Evolutionary conservation across 2,113 vertebrate species (phyloP), one percentile per base, ranked within the genome.

Genomic region (Notothenia coriiceps): DNA sequence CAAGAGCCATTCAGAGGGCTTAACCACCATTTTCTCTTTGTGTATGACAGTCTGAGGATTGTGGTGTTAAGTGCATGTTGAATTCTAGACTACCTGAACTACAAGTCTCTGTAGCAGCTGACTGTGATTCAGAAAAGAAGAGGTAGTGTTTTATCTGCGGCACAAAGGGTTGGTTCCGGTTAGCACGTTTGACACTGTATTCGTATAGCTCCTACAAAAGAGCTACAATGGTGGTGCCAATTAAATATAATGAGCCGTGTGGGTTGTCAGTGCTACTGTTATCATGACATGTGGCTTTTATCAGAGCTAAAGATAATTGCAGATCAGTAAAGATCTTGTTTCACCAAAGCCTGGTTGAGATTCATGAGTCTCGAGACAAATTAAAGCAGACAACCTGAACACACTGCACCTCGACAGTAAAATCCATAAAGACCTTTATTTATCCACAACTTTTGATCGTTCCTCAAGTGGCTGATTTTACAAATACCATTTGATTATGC

Each of bases 211-310:
- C 8, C 10, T 61, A 40, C 63, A 47, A 63, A 76, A 46, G 33
- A 52, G n/a, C n/a, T 52, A 7, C 62, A 67, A 56, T 49, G 46
- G 54, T 49, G 17, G 17, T 20, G 25, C 18, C 59, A 29, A 69
- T 81, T 66, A 79, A 62, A 75, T 14, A 71, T 67, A 75, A 71
- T 64, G 50, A 67, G 74, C 33, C 65, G 43, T 64, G 57, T 71
- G 75, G 60, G 75, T 12, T 75, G 55, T 63, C 20, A 7, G 17
- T 14, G 55, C 25, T 8, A 25, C 67, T 25, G 40, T 33, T 63
- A 64, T 14, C 51, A 14, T 59, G 51, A 70, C 46, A 46, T n/a
- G 8, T 63, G 29, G 73, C 15, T 50, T 56, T 55, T 44, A 51
- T 60, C 52, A 35, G 1, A 80, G 63, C 13, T 11, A 5, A 51